Evolutionary conservation across 2,888 invertebrate genomes (phyloP).

Genomic region (Himalopsyche kuldschensis): DNA sequence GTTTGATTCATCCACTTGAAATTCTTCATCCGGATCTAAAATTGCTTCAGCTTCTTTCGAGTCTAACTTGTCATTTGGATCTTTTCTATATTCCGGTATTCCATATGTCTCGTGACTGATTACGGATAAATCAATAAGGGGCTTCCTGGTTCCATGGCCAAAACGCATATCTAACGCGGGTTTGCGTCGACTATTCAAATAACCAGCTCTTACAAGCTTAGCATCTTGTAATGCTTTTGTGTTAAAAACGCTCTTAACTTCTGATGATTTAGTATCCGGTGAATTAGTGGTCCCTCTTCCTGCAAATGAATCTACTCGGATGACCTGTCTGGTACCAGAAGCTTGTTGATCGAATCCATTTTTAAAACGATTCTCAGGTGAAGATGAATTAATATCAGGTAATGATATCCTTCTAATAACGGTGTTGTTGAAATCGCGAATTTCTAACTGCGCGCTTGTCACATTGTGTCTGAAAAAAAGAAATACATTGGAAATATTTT

Average conservation of each 20-base stretch:
- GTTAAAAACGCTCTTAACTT: conserved; percentile 7
- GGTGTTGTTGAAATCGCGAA: conserved; percentile 52
- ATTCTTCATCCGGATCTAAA: conserved; percentile 58
- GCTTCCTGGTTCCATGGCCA: conserved; percentile 31
- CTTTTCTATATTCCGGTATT: conserved; percentile 42
- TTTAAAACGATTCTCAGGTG: neutral
- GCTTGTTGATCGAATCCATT: neutral
- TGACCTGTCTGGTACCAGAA: neutral
- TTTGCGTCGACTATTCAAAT: conserved; percentile 52
- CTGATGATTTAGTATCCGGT: conserved; percentile 11
- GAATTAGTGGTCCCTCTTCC: neutral
- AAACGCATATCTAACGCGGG: conserved; percentile 43
- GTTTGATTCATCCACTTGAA: conserved; percentile 60
- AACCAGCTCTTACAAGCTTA: conserved; percentile 47
- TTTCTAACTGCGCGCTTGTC: conserved; percentile 55
- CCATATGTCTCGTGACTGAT: conserved; percentile 43
- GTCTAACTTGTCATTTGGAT: conserved; percentile 37
- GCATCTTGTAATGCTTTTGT: conserved; percentile 24
- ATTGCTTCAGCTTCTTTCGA: conserved; percentile 54
- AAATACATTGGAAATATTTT: too few species aligned
- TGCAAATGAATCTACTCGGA: conserved; percentile 4
- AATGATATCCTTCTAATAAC: conserved; percentile 52
- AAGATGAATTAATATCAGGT: conserved; percentile 44
- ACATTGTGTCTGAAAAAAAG: conserved; percentile 53
- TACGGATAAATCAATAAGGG: conserved; percentile 38